These are phyloP conservation scores for Dicycla oo DNA, from an alignment of 2,888 invertebrate species.

Conservation along the genomic window DNA sequence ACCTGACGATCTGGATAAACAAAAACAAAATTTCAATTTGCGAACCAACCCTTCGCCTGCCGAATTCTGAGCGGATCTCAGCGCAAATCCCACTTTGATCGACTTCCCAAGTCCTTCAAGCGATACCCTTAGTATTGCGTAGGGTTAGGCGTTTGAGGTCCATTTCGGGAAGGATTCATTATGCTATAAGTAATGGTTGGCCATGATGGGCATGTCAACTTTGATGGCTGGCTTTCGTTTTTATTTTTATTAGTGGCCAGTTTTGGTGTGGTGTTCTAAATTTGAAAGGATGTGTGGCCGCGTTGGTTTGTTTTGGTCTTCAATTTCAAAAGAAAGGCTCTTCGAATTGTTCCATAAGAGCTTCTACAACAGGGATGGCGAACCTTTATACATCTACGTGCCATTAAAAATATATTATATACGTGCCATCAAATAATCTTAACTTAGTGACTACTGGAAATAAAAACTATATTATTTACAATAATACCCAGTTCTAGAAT, in stretches of 20 bases:
- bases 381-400: too few species aligned
- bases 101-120: conserved; percentile 76
- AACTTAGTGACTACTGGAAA: too few species aligned
- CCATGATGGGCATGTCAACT: conserved; percentile 28
- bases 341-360: too few species aligned
- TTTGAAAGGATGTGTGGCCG: conserved; percentile 29
- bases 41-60: conserved; percentile 72
- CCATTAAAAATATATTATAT: too few species aligned
- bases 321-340: background rate
- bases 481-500: too few species aligned
- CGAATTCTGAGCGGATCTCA: conserved; percentile 72
- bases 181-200: conserved; percentile 35
- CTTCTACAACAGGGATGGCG: too few species aligned
- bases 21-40: conserved; percentile 86
- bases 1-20: conserved; percentile 82
- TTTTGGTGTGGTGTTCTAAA: conserved; percentile 20
- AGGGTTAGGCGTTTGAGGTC: conserved; percentile 76
- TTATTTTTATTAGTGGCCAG: conserved; percentile 37
- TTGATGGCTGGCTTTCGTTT: conserved; percentile 36
- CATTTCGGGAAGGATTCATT: conserved; percentile 70
- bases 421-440: too few species aligned
- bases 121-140: conserved; percentile 74
- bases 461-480: too few species aligned
- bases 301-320: background rate
- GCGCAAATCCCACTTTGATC: conserved; percentile 87